A percentile compares a stretch with the other conserved stretches of the same genome.
Conservation (phyloP, 2,888 invertebrate species). For the Lasioglossum zephyrum region DNA sequence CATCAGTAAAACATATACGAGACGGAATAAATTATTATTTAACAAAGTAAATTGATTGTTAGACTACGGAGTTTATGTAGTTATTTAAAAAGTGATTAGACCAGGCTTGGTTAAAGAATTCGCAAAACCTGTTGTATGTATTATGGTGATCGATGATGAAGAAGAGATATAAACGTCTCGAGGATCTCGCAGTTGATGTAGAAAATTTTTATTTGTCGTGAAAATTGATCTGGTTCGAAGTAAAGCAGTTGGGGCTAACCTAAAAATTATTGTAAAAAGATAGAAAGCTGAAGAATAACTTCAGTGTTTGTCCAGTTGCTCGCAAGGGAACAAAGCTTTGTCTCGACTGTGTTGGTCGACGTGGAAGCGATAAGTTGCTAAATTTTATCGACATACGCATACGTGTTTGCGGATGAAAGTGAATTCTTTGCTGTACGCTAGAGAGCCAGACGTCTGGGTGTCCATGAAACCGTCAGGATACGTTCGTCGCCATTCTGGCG, state of each 20-base stretch:
- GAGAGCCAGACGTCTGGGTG: constrained; percentile 24
- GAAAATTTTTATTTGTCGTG: not conserved
- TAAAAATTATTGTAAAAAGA: not conserved
- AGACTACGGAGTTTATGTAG: not conserved
- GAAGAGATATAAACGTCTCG: not conserved
- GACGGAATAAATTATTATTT: not conserved
- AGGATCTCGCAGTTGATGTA: not conserved
- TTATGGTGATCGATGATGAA: not conserved
- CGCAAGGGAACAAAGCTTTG: not conserved
- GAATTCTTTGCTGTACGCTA: constrained; percentile 62
- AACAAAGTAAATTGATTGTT: not conserved
- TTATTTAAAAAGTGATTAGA: not conserved
- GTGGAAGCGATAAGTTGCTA: constrained; percentile 25
- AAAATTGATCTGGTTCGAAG: not conserved
- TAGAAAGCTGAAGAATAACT: not conserved
- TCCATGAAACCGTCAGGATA: constrained; percentile 25
- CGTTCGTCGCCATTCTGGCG: constrained; percentile 53
- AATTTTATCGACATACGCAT: constrained; percentile 3
- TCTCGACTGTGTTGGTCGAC: not conserved
- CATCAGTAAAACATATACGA: not conserved
- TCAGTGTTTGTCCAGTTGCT: not conserved
- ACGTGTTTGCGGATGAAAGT: constrained; percentile 67
- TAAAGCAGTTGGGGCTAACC: not conserved
- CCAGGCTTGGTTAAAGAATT: not conserved
- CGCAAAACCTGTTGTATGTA: not conserved